These are phyloP conservation scores for Zosterops hypoxanthus DNA, from an alignment of 2,113 vertebrate species.

Conservation along the genomic window DNA sequence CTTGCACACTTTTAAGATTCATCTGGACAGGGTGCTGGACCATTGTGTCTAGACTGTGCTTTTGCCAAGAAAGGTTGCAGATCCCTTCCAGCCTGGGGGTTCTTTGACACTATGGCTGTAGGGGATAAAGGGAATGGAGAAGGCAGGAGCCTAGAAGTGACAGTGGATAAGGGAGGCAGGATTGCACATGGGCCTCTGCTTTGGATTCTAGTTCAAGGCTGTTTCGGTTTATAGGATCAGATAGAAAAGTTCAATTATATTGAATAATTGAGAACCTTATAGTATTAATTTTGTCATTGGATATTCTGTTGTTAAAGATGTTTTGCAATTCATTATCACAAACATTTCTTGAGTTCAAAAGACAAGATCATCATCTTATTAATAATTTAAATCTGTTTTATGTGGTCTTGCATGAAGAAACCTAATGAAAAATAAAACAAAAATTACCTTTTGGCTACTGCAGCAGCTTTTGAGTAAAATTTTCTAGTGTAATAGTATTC, in stretches of 20 bases:
- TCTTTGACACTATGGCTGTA: neutral
- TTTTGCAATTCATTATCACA: neutral
- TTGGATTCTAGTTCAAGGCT: neutral
- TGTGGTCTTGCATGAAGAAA: neutral
- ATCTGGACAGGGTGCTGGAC: neutral
- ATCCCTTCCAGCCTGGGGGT: neutral
- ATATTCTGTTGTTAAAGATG: neutral
- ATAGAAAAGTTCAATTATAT: neutral
- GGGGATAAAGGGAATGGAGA: neutral
- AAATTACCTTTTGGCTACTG: conserved; percentile 77
- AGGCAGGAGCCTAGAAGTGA: neutral
- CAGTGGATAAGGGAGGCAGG: neutral
- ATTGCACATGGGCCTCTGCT: neutral
- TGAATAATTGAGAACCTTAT: neutral
- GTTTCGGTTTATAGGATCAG: neutral
- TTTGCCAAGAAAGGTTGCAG: neutral
- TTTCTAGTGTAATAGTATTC: conserved; percentile 80
- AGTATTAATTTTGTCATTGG: neutral
- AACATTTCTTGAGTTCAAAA: neutral
- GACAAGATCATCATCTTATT: neutral
- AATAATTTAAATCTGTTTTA: neutral
- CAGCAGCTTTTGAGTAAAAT: conserved; percentile 75
- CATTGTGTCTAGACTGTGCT: neutral
- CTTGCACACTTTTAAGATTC: neutral
- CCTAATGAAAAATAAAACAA: neutral